Conservation (phyloP, 2,888 invertebrate genomes). For the Luffia ferchaultella region DNA sequence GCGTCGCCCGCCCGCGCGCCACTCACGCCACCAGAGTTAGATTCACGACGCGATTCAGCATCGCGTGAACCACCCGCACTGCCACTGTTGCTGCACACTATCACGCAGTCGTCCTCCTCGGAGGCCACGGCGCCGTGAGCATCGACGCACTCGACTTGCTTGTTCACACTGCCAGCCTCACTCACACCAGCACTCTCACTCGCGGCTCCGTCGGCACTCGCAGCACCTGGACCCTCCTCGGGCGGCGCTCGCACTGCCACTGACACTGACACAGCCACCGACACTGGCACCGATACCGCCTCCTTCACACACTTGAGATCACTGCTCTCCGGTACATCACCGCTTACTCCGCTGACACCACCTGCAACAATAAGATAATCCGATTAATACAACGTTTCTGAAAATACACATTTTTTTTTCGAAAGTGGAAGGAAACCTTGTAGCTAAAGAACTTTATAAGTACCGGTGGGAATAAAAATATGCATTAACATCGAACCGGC, state of each 20-base stretch:
- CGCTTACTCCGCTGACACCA: conserved; percentile 50
- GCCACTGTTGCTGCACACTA: conserved; percentile 68
- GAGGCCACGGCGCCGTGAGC: conserved; percentile 63
- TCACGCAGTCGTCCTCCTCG: conserved; percentile 72
- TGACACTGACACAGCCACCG: not conserved
- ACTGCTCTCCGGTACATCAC: conserved; percentile 49
- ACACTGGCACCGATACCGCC: not conserved
- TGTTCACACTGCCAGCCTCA: conserved; percentile 57
- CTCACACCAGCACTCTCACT: conserved; percentile 28
- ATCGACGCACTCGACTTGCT: conserved; percentile 54
- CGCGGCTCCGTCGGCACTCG: conserved; percentile 8
- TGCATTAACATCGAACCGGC: no score
- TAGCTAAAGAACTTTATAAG: no score
- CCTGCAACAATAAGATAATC: conserved; percentile 55
- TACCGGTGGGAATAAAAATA: no score
- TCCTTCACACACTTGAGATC: conserved; percentile 53
- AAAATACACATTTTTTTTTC: no score
- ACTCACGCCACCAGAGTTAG: conserved; percentile 77
- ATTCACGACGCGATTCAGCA: not conserved
- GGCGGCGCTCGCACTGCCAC: conserved; percentile 17
- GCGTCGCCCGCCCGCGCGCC: conserved; percentile 73
- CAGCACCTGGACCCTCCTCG: conserved; percentile 21
- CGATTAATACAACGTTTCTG: no score
- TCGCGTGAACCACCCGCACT: conserved; percentile 75
- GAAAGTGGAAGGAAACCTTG: no score